Base-by-base conservation (phyloP, 2,113 vertebrate genomes). In the Centropus bengalensis region DNA sequence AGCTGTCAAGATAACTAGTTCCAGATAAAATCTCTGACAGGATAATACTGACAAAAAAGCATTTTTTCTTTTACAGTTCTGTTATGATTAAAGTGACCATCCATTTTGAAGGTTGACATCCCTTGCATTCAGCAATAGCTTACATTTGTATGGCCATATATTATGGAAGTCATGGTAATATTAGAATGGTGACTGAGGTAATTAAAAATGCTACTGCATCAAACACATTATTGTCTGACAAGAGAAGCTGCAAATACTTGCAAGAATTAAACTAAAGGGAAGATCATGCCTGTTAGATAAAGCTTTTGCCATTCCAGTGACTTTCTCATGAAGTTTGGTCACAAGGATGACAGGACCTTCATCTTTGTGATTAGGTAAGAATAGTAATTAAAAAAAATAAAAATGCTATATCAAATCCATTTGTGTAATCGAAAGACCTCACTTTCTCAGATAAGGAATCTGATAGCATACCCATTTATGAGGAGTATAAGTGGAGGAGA, bases 81-180 rank as follows among this genome's bases (percentile, higher is more conserved):
- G n/a, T 56, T 96, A 66, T 77, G 95, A 91, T 97, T 93, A 62
- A 44, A 95, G 28, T 80, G 92, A 91, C 60, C 74, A 58, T 94
- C 45, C 20, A 59, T 84, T 77, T 85, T 78, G 58, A 78, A 74
- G 38, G 79, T 71, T 16, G 8, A 67, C 82, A 82, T 79, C 59
- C 76, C 66, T 93, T 87, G 63, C 60, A 91, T 75, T 88, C n/a
- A 75, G 76, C 73, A 91, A 22, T 64, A 94, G 33, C 70, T 95
- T 93, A 56, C 45, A 55, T 74, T 96, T 56, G 64, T 64, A 12
- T 40, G n/a, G 66, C 16, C 77, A 60, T 16, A 62, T 92, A 59
- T 86, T 90, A 38, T 56, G 60, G 55, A 20, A 71, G 28, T 85
- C 82, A 68, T 66, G 47, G 52, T 51, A 91, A 21, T 75, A 76